Base-by-base conservation (phyloP, 2,113 vertebrate genomes). In the Sander lucioperca region DNA sequence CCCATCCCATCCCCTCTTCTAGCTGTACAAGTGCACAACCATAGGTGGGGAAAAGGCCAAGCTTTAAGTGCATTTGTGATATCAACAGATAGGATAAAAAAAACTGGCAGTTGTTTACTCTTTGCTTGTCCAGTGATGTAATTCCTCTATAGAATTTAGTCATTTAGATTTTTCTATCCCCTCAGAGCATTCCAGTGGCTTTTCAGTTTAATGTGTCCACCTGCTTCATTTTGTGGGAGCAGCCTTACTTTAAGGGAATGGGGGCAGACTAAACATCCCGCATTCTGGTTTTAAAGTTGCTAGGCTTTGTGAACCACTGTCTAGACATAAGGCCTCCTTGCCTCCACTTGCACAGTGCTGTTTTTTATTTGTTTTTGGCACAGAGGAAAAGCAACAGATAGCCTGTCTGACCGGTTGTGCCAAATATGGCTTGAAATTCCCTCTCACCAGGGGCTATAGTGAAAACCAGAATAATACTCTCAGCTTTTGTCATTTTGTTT, bases 351-450 rank as follows among this genome's bases (percentile, higher is more conserved):
- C 83, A 68, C 74, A 75, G 25, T 45, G 67, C n/a, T 72, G 8
- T 48, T 63, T 53, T 50, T 69, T 62, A n/a, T 33, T 63, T 19
- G 69, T 64, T 21, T 63, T 61, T 27, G 59, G 3, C 66, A 63
- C 59, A 87, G 25, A 79, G 66, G 10, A 78, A 84, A 79, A 86
- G 74, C 70, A 80, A 43, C 69, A 79, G 54, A 79, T 72, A 83
- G 67, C 80, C 74, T 68, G 76, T 91, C 77, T 11, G 74, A 91
- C 86, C 23, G 84, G 83, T 90, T 91, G 86, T 86, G 85, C 84
- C 68, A 87, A 88, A 88, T 68, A 77, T 61, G 79, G 84, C 86
- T 77, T 64, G 21, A 79, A 74, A 65, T 78, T 79, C 76, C 56
- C 25, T 86, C 68, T 78, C 63, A 74, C 66, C 58, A 51, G 74